phyloP scores from a whole-genome alignment of 2,113 vertebrate genomes.

The Planiliza haematocheilus region DNA sequence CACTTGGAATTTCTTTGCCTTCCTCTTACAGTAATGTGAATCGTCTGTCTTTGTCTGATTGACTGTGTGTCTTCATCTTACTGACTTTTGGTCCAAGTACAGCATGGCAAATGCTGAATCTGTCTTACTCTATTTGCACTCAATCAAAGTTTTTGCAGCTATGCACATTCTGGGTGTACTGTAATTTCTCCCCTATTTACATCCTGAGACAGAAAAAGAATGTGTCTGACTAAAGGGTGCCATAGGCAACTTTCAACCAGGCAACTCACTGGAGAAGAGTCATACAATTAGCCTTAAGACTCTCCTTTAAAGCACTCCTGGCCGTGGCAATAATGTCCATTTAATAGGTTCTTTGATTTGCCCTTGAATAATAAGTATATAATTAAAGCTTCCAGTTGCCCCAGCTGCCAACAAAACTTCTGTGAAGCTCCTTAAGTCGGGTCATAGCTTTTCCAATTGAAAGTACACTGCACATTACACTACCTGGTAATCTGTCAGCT shows the following conservation, averaged over 20 bases:
- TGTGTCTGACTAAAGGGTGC: not conserved
- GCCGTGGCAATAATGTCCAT: not conserved
- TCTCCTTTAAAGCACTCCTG: conserved; percentile 1
- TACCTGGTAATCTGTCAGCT: too few species aligned
- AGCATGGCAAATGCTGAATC: too few species aligned
- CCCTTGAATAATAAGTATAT: not conserved
- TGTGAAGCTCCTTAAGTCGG: too few species aligned
- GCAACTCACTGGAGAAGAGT: too few species aligned
- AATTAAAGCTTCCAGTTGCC: too few species aligned
- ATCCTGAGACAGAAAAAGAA: not conserved
- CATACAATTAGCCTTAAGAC: too few species aligned
- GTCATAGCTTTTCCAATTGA: too few species aligned
- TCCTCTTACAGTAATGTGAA: not conserved
- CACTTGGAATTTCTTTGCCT: not conserved
- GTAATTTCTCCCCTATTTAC: not conserved
- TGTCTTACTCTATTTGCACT: too few species aligned
- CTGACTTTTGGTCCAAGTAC: not conserved
- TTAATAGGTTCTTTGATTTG: not conserved
- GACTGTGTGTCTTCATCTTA: conserved; percentile 18
- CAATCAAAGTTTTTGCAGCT: too few species aligned
- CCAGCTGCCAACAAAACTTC: too few species aligned
- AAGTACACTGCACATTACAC: too few species aligned
- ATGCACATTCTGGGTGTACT: too few species aligned
- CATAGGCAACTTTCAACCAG: not conserved
- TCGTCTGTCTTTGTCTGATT: not conserved